Evolutionary conservation across 2,797 vertebrate genomes (phyloP).

Genomic region (Numenius phaeopus): DNA sequence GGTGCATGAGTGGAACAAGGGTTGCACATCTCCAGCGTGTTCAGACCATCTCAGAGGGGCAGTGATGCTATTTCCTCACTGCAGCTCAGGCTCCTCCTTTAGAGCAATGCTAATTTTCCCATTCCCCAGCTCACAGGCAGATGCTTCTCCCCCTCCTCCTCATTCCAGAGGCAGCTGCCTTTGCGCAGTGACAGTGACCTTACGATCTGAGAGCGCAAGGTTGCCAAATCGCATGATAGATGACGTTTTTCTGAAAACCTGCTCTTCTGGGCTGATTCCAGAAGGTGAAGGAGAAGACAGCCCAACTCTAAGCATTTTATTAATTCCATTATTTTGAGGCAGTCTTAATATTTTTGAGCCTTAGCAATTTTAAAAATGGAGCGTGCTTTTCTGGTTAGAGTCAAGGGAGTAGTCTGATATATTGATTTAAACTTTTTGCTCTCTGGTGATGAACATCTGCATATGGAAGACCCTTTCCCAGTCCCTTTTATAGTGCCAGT

Average conservation of each 20-base stretch:
- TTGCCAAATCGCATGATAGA: conserved; percentile 7
- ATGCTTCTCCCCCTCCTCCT: neutral
- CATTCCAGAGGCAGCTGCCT: neutral
- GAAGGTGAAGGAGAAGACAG: neutral
- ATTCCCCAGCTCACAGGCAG: neutral
- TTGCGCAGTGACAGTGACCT: conserved; percentile 18
- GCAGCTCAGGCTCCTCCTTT: neutral
- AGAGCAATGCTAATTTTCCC: neutral
- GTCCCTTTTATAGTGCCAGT: neutral
- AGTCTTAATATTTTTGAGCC: neutral
- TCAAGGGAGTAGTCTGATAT: neutral
- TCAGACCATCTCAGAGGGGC: neutral
- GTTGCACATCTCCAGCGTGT: fast-evolving
- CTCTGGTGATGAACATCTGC: neutral
- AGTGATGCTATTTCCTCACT: neutral
- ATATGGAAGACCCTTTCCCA: neutral
- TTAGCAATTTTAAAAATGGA: neutral
- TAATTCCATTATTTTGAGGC: neutral
- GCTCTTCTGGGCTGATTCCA: neutral
- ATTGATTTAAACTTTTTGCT: neutral
- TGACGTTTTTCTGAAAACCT: conserved; percentile 5
- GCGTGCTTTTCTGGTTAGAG: neutral
- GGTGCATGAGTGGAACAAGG: fast-evolving
- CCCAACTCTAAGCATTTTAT: neutral
- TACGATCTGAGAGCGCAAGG: neutral